phyloP scores from a whole-genome alignment of 1,140 invertebrate species.

The Ips typographus region DNA sequence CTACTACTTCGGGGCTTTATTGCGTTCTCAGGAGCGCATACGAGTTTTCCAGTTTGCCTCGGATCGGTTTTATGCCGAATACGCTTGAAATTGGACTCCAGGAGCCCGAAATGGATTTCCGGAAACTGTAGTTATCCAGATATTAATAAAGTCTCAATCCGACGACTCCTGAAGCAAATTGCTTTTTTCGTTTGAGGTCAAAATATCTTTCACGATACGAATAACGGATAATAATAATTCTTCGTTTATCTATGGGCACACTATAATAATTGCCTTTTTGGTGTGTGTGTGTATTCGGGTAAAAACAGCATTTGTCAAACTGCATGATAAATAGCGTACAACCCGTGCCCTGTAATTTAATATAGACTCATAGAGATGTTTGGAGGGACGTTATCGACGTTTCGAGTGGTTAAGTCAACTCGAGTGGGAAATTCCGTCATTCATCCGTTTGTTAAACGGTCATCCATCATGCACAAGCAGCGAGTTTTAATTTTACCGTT shows the following conservation, averaged over 20 bases:
- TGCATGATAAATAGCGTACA: not conserved
- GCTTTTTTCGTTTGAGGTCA: not conserved
- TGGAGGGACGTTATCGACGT: not conserved
- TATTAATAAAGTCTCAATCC: not conserved
- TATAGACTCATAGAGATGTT: not conserved
- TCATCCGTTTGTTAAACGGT: too few species aligned
- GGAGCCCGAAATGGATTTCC: not conserved
- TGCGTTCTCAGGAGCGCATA: too few species aligned
- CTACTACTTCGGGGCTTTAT: too few species aligned
- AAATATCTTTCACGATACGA: not conserved
- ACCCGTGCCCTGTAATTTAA: constrained; percentile 1
- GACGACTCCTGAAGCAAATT: not conserved
- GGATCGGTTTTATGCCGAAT: not conserved
- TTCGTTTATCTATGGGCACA: not conserved
- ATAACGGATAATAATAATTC: not conserved
- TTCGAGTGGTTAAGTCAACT: not conserved
- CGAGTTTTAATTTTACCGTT: too few species aligned
- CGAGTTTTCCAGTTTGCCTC: too few species aligned
- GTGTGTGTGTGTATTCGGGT: not conserved
- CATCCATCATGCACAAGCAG: too few species aligned
- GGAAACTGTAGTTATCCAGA: too few species aligned
- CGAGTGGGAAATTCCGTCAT: not conserved
- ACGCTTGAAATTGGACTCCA: not conserved
- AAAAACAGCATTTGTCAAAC: constrained; percentile 1
- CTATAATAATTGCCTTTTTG: not conserved